Evolutionary conservation across 1,140 invertebrate species (phyloP), one percentile per base, ranked within the genome.

Genomic region (Acromyrmex echinatior): DNA sequence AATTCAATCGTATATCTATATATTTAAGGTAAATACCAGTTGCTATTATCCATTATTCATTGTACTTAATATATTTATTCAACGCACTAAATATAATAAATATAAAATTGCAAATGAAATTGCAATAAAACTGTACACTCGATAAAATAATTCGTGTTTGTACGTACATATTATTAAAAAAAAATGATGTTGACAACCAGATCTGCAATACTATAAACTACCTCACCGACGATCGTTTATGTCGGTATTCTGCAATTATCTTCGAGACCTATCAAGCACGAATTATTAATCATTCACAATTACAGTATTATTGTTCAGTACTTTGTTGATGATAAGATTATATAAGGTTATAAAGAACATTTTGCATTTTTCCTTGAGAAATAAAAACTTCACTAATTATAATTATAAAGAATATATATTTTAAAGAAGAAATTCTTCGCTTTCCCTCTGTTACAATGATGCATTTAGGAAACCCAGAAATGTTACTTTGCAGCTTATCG

Each of bases 151-250:
- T n/a, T 51, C 18, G 10, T n/a, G 18, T 74, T 53, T 53, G 5
- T 53, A n/a, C 9, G 0, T 6, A 35, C 31, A 35, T 39, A 39
- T 39, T 39, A 39, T 39, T 39, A 0, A 9, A 39, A 39, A 6
- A 39, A 10, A 35, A 5, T 35, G 31, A 35, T 35, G 10, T 45
- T 45, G 39, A 45, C 39, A 45, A 45, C 2, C 39, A 45, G 39
- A 45, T 10, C 10, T 45, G 39, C 39, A 45, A 45, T 45, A 45
- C 3, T n/a, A 18, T 9, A 25, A 76, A 76, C 73, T 60, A 25
- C 5, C 16, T 60, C 21, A 78, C 35, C 60, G 60, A 78, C 60
- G 5, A 65, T 78, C 39, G 76, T 65, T 63, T 9, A 49, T 65
- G 76, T 65, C 7, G 16, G 3, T 78, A 18, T 28, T 63, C 76